These are phyloP conservation scores for Rhyacichthys aspro DNA, from an alignment of 2,797 vertebrate species.

Conservation along the genomic window DNA sequence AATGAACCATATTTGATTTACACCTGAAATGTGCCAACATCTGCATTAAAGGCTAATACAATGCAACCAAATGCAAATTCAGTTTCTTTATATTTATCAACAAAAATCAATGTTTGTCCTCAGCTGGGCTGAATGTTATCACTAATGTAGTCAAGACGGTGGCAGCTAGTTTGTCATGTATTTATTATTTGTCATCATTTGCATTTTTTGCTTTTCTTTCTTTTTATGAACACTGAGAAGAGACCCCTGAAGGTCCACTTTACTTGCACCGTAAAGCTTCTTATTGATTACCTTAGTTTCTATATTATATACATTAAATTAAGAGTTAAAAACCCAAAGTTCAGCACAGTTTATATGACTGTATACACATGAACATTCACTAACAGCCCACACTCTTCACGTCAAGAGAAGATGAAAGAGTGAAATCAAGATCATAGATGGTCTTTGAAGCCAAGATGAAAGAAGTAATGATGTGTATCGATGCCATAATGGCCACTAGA, in stretches of 20 bases:
- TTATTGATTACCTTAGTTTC: too few relatives aligned
- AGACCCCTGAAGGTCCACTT: too few relatives aligned
- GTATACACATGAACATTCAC: constrained; percentile 5
- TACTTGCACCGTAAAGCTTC: too few relatives aligned
- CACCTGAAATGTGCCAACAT: too few relatives aligned
- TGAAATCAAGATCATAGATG: not conserved
- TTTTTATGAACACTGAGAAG: too few relatives aligned
- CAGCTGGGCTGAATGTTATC: not conserved
- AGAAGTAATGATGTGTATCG: constrained; percentile 8
- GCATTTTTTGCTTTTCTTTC: too few relatives aligned
- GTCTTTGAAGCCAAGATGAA: constrained; percentile 38
- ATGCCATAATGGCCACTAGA: constrained; percentile 13
- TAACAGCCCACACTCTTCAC: not conserved
- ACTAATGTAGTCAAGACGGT: constrained; percentile 10
- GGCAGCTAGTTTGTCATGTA: constrained; percentile 4
- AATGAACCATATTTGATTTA: too few relatives aligned
- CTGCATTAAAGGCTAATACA: too few relatives aligned
- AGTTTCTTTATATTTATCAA: constrained; percentile 4
- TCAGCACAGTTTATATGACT: constrained; percentile 6
- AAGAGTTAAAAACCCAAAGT: not conserved
- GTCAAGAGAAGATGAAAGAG: constrained; percentile 28
- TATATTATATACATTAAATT: too few relatives aligned
- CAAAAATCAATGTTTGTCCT: not conserved
- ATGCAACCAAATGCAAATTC: too few relatives aligned
- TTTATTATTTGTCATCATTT: constrained; percentile 10